Evolutionary conservation across 2,888 invertebrate genomes (phyloP).

Genomic region (Steromphala cineraria): DNA sequence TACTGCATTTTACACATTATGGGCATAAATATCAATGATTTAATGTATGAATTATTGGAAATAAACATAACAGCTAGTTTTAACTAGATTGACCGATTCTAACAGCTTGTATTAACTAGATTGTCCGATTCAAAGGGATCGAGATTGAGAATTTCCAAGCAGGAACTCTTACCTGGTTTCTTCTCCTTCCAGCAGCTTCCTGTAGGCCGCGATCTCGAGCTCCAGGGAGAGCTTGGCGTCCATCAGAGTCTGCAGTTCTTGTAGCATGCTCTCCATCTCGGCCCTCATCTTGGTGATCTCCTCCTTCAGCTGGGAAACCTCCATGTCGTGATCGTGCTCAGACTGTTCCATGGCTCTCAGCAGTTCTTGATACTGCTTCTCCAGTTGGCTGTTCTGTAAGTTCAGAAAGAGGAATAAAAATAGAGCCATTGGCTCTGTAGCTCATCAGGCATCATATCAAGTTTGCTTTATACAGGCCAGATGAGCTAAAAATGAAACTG

Average conservation of each 20-base stretch:
- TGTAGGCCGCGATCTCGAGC: constrained; percentile 79
- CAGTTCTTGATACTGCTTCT: constrained; percentile 76
- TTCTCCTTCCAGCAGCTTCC: constrained; percentile 78
- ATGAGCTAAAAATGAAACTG: too few relatives aligned
- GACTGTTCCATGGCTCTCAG: constrained; percentile 76
- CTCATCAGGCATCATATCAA: too few relatives aligned
- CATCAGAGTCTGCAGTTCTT: constrained; percentile 76
- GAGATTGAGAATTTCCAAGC: neutral
- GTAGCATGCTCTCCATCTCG: constrained; percentile 74
- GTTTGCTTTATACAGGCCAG: too few relatives aligned
- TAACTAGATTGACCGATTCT: too few relatives aligned
- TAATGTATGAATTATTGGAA: too few relatives aligned
- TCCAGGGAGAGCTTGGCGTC: constrained; percentile 78
- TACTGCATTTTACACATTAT: too few relatives aligned
- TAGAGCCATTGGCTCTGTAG: too few relatives aligned
- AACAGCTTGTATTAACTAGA: too few relatives aligned
- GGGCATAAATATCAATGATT: too few relatives aligned
- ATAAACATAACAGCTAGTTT: too few relatives aligned
- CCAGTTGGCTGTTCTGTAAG: constrained; percentile 76
- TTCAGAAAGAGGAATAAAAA: neutral
- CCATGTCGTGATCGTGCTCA: constrained; percentile 76
- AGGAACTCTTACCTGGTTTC: constrained; percentile 75
- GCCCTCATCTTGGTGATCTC: constrained; percentile 71
- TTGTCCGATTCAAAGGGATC: too few relatives aligned
- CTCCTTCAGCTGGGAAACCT: constrained; percentile 68